Evolutionary conservation across 2,797 vertebrate genomes (phyloP), one percentile per base, ranked within the genome.

Genomic region (Scyliorhinus canicula): DNA sequence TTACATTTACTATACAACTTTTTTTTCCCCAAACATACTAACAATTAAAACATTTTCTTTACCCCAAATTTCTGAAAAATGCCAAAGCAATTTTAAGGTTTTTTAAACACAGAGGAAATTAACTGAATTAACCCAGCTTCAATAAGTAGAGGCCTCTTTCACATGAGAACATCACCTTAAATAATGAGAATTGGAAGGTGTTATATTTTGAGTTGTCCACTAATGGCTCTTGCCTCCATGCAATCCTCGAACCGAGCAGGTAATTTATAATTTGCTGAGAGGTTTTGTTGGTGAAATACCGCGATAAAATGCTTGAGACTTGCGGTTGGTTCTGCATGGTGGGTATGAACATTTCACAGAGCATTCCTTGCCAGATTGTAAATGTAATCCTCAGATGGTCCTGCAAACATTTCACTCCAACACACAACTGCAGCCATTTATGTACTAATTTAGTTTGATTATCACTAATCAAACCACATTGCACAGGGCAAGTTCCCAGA

Each of bases 21-120:
- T 71, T 65, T 85, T 55, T 69, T 47, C n/a, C n/a, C n/a, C 65
- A 71, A 93, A 93, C 65, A 93, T 93, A 47, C 91, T 69, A 69
- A 93, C 57, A 93, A 93, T 93, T 65, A 28, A 93, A 93, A 93
- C 91, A 93, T 69, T 91, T 91, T 93, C 91, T 69, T 93, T 93
- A 71, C 44, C 60, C 91, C 91, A 93, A 93, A 52, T 57, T 69
- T 93, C 93, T 93, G 65, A 69, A 93, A 93, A 93, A 93, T 50
- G 63, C 65, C 65, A 21, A 71, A 69, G 93, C 65, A 71, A 67
- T 71, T 93, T 71, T 93, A 93, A 93, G 93, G 71, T 44, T 8
- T 93, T 47, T 93, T 93, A 93, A 69, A 93, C 28, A 71, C 65
- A 31, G 31, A 24, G 50, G 19, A 71, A 69, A 69, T 69, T 63